Evolutionary conservation across 1,140 invertebrate genomes (phyloP).

Genomic region (Aculops lycopersici): DNA sequence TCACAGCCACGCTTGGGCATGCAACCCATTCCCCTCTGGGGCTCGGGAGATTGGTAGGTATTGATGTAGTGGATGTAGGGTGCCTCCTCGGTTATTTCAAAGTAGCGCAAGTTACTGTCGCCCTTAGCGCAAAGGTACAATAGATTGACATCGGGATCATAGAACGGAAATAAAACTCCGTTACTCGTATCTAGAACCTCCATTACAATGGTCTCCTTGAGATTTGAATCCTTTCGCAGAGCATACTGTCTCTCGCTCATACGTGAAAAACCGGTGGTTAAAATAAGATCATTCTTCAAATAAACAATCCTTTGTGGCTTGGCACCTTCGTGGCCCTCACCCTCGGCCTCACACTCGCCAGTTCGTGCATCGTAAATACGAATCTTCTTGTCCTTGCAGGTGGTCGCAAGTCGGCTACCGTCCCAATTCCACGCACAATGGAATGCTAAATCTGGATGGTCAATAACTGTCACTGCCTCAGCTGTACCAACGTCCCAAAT

Average conservation of each 20-base stretch:
- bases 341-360: constrained; percentile 54
- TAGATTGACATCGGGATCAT: constrained; percentile 84
- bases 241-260: constrained; percentile 84
- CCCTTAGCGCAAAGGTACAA: constrained; percentile 81
- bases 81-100: constrained; percentile 72
- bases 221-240: constrained; percentile 42
- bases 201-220: constrained; percentile 64
- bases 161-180: constrained; percentile 86
- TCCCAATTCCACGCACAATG: constrained; percentile 90
- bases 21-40: constrained; percentile 82
- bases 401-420: constrained; percentile 69
- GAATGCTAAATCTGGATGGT: constrained; percentile 82
- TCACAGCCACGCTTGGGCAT: constrained; percentile 96
- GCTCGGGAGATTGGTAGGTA: constrained; percentile 74
- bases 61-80: constrained; percentile 94
- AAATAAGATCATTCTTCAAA: constrained; percentile 44
- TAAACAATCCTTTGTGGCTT: constrained; percentile 85
- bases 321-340: constrained; percentile 65
- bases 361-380: constrained; percentile 67
- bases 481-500: constrained; percentile 89
- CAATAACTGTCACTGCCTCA: constrained; percentile 59
- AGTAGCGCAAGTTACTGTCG: constrained; percentile 33
- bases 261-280: constrained; percentile 86
- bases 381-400: constrained; percentile 93
- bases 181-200: constrained; percentile 86